Base-by-base conservation (phyloP, 2,888 invertebrate species). In the Pegoplata infirma region DNA sequence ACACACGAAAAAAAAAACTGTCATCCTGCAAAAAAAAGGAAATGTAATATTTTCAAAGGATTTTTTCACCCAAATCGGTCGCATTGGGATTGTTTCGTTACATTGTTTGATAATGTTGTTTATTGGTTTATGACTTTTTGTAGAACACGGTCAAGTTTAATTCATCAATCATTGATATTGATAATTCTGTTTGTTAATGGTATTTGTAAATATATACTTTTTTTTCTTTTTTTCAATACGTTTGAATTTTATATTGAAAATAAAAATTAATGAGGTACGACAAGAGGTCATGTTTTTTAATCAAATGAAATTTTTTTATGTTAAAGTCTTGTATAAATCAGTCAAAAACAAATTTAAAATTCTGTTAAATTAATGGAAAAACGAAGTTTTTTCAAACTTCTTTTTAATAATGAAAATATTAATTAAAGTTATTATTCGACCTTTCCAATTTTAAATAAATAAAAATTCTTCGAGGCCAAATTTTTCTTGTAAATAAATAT, bases 131-230 rank as follows among this genome's bases (percentile, higher is more conserved):
- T 46, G 46, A 28, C 32, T 32, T 32, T 32, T 32, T 32, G 32
- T 10, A 10, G 12, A 32, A 32, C 17, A 25, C 23, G 44, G 25
- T 46, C 59, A 59, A 59, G 44, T 59, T 25, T 25, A 59, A 59
- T 59, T 25, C 46, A 59, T 46, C 59, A 59, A 59, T 46, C 59
- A 59, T 19, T 40, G 36, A 6, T 10, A 55, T 32, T 55, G 25
- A 55, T 17, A 16, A 49, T 63, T n/a, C 1, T 32, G 10, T 32
- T 32, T 32, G 10, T 32, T 32, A 12, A 1, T 32, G 28, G 28
- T 28, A 32, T 32, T 32, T 32, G 1, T 32, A n/a, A n/a, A 10
- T 7, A 32, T 10, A 12, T 32, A 32, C 3, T 10, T 32, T 32
- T 32, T 28, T 10, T 10, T 10, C 3, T 10, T 32, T 32, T 32